Conservation (phyloP, 1,140 invertebrate species). For the Triops cancriformis region DNA sequence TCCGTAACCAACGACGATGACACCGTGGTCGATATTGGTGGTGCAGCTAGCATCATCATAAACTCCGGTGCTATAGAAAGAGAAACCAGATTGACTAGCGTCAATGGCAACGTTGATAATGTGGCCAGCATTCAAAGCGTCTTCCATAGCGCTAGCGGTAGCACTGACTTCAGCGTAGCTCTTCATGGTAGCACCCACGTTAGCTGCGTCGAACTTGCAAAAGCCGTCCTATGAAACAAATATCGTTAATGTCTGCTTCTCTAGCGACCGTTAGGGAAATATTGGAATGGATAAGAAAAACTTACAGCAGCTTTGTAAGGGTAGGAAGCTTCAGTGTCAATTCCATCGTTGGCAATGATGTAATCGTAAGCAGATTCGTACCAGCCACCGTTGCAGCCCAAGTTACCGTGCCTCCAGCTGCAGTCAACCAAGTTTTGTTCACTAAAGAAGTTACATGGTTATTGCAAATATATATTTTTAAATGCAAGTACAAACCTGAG, state of each 20-base stretch:
- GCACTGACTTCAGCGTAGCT: background rate
- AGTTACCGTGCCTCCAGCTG: constrained; percentile 35
- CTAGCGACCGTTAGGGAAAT: too few relatives aligned
- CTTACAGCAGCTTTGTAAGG: constrained; percentile 19
- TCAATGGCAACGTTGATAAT: constrained; percentile 47
- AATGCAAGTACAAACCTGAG: background rate
- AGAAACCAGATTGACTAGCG: constrained; percentile 35
- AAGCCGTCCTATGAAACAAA: background rate
- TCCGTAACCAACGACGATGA: constrained; percentile 46
- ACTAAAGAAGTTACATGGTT: background rate
- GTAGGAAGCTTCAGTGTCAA: background rate
- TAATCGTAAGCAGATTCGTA: constrained; percentile 22
- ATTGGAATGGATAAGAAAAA: background rate
- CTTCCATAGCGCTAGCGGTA: constrained; percentile 37
- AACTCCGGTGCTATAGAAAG: constrained; percentile 19
- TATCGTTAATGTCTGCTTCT: too few relatives aligned
- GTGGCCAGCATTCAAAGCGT: constrained; percentile 43
- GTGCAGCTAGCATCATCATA: background rate
- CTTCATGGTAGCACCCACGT: background rate
- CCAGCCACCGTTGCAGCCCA: constrained; percentile 23
- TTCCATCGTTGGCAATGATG: background rate
- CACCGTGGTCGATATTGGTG: constrained; percentile 42
- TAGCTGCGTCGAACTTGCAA: constrained; percentile 7
- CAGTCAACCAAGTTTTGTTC: constrained; percentile 27
- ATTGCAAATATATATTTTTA: background rate